phyloP scores from a whole-genome alignment of 1,140 invertebrate genomes.

The Trachymyrmex septentrionalis region DNA sequence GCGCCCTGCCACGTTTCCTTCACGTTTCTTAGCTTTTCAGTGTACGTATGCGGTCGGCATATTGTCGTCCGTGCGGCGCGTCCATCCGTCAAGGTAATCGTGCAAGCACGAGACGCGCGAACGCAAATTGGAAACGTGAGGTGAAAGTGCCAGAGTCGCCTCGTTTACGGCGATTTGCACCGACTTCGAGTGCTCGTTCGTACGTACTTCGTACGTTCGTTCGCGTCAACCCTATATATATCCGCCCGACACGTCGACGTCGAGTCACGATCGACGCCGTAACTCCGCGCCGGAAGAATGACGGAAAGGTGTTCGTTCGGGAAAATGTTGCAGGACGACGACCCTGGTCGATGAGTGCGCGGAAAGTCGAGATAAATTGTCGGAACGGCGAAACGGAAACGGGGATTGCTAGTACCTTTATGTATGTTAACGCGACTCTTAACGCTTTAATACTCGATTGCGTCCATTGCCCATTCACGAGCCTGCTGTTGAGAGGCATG shows the following conservation, averaged over 20 bases:
- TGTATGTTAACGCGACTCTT: slow-evolving; percentile 21
- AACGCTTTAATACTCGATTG: slow-evolving; percentile 20
- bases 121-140: slow-evolving; percentile 78
- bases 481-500: neutral
- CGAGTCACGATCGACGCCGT: slow-evolving; percentile 67
- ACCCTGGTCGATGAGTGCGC: slow-evolving; percentile 64
- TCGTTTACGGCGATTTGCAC: slow-evolving; percentile 68
- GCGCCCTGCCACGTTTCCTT: neutral
- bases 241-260: slow-evolving; percentile 25
- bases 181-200: slow-evolving; percentile 46
- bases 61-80: slow-evolving; percentile 55
- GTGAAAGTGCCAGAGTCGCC: slow-evolving; percentile 67
- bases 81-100: slow-evolving; percentile 66
- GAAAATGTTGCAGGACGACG: slow-evolving; percentile 51
- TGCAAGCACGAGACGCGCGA: slow-evolving; percentile 52
- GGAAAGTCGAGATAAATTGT: slow-evolving; percentile 68
- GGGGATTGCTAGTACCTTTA: slow-evolving; percentile 29
- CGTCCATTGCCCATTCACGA: neutral
- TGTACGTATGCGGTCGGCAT: slow-evolving; percentile 22
- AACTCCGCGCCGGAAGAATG: slow-evolving; percentile 43
- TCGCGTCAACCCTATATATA: slow-evolving; percentile 30
- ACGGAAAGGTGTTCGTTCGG: slow-evolving; percentile 66
- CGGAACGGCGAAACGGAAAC: slow-evolving; percentile 21
- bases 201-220: slow-evolving; percentile 29
- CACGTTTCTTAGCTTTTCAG: neutral